Percentiles rank a stretch among this genome's conserved stretches.
These are phyloP conservation scores for Mormyrus proboscirostris DNA, from an alignment of 2,797 vertebrate genomes.

Conservation along the genomic window DNA sequence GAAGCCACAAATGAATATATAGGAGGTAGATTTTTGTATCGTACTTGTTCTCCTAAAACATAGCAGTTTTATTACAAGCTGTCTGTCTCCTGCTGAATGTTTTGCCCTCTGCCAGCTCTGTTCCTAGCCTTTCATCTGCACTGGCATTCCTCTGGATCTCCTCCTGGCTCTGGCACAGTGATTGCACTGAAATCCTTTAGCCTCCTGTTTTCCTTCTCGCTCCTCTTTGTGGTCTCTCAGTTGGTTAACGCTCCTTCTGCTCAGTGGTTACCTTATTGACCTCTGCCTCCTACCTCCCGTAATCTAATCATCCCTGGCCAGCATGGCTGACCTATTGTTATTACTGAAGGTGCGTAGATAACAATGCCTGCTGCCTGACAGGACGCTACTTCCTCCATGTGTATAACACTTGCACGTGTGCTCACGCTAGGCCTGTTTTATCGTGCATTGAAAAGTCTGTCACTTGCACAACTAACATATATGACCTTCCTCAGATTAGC, in stretches of 20 bases:
- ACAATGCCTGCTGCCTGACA: not conserved
- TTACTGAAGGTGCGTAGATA: not conserved
- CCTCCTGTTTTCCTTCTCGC: not conserved
- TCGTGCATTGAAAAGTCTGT: not conserved
- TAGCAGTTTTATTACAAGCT: not conserved
- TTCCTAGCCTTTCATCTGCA: not conserved
- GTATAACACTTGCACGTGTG: not conserved
- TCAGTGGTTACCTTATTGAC: not conserved
- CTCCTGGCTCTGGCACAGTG: not conserved
- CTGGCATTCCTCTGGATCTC: not conserved
- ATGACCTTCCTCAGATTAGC: not conserved
- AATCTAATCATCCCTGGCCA: not conserved
- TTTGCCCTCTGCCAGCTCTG: not conserved
- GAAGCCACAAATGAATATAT: not conserved
- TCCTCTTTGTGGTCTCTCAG: not conserved
- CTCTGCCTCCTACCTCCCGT: not conserved
- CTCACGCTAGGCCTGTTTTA: not conserved
- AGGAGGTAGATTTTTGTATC: not conserved
- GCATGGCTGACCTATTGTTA: not conserved
- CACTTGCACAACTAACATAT: not conserved
- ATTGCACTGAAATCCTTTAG: not conserved
- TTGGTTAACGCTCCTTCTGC: not conserved
- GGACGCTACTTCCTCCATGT: not conserved
- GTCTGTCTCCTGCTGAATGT: not conserved
- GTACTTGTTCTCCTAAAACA: not conserved